A percentile compares a stretch with the other conserved stretches of the same genome.
Evolutionary conservation across 2,113 vertebrate genomes (phyloP).

Genomic region (Gopherus evgoodei): DNA sequence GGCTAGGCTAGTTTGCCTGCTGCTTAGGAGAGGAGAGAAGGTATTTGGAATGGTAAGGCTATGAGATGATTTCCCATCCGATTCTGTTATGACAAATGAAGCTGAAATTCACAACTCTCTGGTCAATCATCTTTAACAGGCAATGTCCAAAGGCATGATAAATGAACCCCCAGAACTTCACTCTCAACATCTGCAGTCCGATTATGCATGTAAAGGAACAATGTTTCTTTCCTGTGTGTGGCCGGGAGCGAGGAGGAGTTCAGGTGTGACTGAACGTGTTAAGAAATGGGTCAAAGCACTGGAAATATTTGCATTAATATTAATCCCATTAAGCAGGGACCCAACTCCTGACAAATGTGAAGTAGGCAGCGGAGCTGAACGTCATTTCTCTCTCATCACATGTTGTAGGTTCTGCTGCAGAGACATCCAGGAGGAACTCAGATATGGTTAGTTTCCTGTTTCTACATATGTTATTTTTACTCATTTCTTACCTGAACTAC

Average conservation of each 20-base stretch:
- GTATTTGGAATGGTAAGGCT: not conserved
- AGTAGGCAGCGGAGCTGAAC: not conserved
- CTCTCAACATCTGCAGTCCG: not conserved
- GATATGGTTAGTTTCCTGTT: conserved; percentile 62
- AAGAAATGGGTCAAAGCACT: not conserved
- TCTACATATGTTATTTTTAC: accelerated
- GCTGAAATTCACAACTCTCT: not conserved
- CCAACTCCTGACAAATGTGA: accelerated
- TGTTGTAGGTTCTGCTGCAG: conserved; percentile 16
- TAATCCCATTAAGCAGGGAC: accelerated
- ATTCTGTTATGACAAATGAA: not conserved
- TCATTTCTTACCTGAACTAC: not conserved
- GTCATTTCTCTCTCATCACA: accelerated
- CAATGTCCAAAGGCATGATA: not conserved
- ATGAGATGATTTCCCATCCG: not conserved
- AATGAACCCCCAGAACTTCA: not conserved
- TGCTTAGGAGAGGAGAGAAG: not conserved
- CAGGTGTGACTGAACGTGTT: accelerated
- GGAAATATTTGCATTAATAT: accelerated
- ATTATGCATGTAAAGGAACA: not conserved
- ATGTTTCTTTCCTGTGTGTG: accelerated
- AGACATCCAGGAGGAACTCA: accelerated
- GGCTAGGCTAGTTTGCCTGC: not conserved
- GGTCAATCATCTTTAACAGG: not conserved
- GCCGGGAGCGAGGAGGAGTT: not conserved